These are phyloP conservation scores for Oreohelix idahoensis DNA, from an alignment of 1,140 invertebrate genomes.

Conservation along the genomic window DNA sequence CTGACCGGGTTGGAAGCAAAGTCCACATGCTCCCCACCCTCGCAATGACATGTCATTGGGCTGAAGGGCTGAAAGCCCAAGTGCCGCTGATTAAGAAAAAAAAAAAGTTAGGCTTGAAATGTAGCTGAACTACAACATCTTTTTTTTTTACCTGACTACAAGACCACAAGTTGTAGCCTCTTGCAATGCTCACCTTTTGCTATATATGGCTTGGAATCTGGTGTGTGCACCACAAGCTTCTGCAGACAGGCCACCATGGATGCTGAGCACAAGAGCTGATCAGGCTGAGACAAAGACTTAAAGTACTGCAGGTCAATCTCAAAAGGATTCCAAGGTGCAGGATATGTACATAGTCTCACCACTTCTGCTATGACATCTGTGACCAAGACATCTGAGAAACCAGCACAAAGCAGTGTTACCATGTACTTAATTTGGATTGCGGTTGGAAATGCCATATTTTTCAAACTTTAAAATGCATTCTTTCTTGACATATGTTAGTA, in stretches of 20 bases:
- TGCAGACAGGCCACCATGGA: slow-evolving; percentile 61
- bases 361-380: slow-evolving; percentile 64
- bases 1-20: no score
- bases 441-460: no score
- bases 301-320: slow-evolving; percentile 66
- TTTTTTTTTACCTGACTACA: no score
- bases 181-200: slow-evolving; percentile 54
- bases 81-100: no score
- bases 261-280: slow-evolving; percentile 56
- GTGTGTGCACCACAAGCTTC: slow-evolving; percentile 56
- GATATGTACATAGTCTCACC: slow-evolving; percentile 64
- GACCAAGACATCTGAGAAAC: slow-evolving; percentile 53
- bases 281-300: slow-evolving; percentile 49
- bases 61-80: no score
- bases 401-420: background rate
- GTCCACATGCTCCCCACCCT: no score
- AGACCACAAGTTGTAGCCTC: no score
- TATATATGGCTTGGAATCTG: slow-evolving; percentile 57
- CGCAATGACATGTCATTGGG: no score
- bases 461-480: no score
- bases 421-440: background rate
- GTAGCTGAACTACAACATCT: no score
- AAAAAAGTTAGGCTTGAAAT: no score
- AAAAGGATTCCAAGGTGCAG: slow-evolving; percentile 65
- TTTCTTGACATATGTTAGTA: background rate